A percentile compares a stretch with the other conserved stretches of the same genome.
These are phyloP conservation scores for Iselma pallidipennis DNA, from an alignment of 2,888 invertebrate genomes.

Conservation along the genomic window DNA sequence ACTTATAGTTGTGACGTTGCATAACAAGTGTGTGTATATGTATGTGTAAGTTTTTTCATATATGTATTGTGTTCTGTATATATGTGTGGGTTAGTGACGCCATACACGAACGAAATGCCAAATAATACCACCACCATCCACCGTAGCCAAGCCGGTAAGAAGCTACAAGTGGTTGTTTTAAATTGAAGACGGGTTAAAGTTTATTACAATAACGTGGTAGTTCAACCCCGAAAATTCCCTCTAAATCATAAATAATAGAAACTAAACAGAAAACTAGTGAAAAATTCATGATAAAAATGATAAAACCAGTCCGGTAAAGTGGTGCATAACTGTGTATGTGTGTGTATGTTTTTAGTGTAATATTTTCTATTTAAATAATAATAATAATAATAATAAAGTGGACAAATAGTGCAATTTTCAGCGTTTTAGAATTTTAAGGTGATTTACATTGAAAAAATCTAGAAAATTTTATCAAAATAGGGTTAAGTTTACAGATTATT, in stretches of 20 bases:
- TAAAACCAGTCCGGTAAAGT: neutral
- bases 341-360: neutral
- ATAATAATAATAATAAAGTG: neutral
- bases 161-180: conserved; percentile 47
- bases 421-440: neutral
- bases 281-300: neutral
- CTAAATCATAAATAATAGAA: neutral
- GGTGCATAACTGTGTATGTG: neutral
- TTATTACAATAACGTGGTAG: neutral
- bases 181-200: conserved; percentile 3
- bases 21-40: conserved; percentile 22
- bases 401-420: neutral
- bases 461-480: too few relatives aligned
- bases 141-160: conserved; percentile 30
- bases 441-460: neutral
- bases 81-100: conserved; percentile 31
- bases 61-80: conserved; percentile 7
- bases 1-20: conserved; percentile 36
- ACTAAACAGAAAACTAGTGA: neutral
- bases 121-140: conserved; percentile 22
- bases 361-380: neutral
- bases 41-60: neutral
- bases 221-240: neutral
- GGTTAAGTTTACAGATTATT: neutral
- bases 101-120: conserved; percentile 36